These are phyloP conservation scores for Actinernus sp. DNA, from an alignment of 92 coral and sea anemone genomes.

Conservation along the genomic window DNA sequence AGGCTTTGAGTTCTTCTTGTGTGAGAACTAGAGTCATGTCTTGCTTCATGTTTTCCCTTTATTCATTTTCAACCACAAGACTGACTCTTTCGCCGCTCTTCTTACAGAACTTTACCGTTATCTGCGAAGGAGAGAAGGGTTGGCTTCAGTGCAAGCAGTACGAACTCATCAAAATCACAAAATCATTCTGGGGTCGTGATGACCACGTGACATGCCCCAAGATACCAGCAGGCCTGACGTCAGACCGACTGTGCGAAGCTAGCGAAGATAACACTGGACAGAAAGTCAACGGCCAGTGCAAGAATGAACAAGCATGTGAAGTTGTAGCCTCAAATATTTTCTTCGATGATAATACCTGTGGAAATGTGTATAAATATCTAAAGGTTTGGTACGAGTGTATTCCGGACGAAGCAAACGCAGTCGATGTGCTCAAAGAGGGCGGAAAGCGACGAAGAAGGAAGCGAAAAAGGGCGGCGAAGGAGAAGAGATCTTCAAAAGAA, in stretches of 20 bases:
- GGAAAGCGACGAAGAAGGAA: conserved; percentile 97
- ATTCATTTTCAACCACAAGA: too few relatives aligned
- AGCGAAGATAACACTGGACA: conserved; percentile 65
- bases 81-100: not conserved
- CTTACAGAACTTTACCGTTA: conserved; percentile 97
- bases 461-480: conserved; percentile 96
- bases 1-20: too few relatives aligned
- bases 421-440: conserved; percentile 97
- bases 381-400: conserved; percentile 99
- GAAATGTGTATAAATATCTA: conserved; percentile 97
- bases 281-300: conserved; percentile 96
- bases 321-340: conserved; percentile 99
- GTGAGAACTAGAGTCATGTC: too few relatives aligned
- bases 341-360: conserved; percentile 98
- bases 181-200: conserved; percentile 99
- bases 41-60: not conserved
- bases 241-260: conserved; percentile 95
- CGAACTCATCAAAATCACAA: conserved; percentile 97
- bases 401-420: conserved; percentile 98
- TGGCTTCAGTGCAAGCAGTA: conserved; percentile 99
- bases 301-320: conserved; percentile 99
- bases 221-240: conserved; percentile 92
- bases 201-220: conserved; percentile 99
- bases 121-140: conserved; percentile 99
- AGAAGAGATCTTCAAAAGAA: conserved; percentile 87